Base-by-base conservation (phyloP, 2,888 invertebrate genomes). In the Beris chalybata region DNA sequence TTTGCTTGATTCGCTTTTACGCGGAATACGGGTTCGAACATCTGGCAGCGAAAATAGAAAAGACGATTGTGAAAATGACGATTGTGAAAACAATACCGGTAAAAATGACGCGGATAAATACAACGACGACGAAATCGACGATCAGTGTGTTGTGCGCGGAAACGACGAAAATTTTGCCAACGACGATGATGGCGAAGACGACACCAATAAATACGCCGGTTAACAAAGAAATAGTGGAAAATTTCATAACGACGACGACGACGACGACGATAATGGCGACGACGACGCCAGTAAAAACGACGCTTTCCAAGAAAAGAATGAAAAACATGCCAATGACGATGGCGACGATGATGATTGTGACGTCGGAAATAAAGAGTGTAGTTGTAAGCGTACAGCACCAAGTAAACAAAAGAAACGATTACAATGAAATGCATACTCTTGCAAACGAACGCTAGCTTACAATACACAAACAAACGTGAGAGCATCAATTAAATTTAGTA, bases 401-500 rank as follows among this genome's bases (percentile, higher is more conserved):
- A 11, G 30, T 11, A n/a, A 9, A 5, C 29, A 5, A 4, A 31
- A 31, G 30, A 38, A 55, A 55, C 55, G 55, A 55, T 55, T 55
- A 9, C n/a, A 30, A 11, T 13, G 32, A 13, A 32, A 32, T 32
- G 4, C 5, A 32, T 7, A 7, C 7, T 32, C 7, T 5, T 5
- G 32, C 32, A 32, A 32, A 4, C 32, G 32, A 32, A 4, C 32
- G 32, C 32, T 7, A 7, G 32, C 4, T 7, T 4, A 7, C 32
- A n/a, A 32, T 15, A 55, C 38, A 55, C 38, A 13, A 55, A 13
- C n/a, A 32, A n/a, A 3, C 38, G 38, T 6, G 38, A 55, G 55
- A 38, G n/a, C 32, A 55, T n/a, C 55, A 55, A 38, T 55, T 13
- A 55, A 32, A 55, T 55, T 55, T 13, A 38, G 12, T n/a, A 38